Percentiles rank a stretch among this genome's conserved stretches.
These are phyloP conservation scores for Scalopus aquaticus DNA, from an alignment of 2,113 vertebrate genomes.

Conservation along the genomic window DNA sequence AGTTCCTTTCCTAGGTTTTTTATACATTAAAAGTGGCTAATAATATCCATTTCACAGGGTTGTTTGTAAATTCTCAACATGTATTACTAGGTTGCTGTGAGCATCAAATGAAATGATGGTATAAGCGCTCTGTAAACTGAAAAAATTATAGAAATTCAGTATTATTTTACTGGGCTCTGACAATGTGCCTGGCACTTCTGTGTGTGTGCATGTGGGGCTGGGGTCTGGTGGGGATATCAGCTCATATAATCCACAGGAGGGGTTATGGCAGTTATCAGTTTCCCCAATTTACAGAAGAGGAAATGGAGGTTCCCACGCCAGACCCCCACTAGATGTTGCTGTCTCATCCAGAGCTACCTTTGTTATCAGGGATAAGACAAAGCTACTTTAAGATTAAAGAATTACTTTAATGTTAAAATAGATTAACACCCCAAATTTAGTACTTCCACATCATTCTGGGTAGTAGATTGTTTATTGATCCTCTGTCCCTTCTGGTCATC, in stretches of 20 bases:
- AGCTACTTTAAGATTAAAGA: too few relatives aligned
- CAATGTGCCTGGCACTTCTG: background rate
- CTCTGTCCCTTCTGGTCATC: too few relatives aligned
- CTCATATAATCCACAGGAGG: background rate
- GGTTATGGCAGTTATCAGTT: accelerated
- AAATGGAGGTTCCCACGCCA: too few relatives aligned
- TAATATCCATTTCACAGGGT: background rate
- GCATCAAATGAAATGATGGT: background rate
- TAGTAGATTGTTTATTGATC: accelerated
- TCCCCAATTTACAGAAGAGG: background rate
- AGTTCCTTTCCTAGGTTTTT: background rate
- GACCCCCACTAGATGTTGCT: background rate
- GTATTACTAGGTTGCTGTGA: background rate
- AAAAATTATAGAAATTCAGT: background rate
- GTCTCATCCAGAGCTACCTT: background rate
- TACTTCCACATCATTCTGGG: background rate
- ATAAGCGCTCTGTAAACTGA: background rate
- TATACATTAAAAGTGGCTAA: too few relatives aligned
- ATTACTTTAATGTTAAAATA: background rate
- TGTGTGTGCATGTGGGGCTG: too few relatives aligned
- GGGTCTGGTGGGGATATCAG: too few relatives aligned
- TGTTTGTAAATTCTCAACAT: background rate
- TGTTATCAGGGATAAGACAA: background rate
- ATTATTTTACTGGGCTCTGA: background rate
- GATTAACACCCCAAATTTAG: background rate